phyloP scores from a whole-genome alignment of 2,113 vertebrate genomes.

The Bettongia penicillata region DNA sequence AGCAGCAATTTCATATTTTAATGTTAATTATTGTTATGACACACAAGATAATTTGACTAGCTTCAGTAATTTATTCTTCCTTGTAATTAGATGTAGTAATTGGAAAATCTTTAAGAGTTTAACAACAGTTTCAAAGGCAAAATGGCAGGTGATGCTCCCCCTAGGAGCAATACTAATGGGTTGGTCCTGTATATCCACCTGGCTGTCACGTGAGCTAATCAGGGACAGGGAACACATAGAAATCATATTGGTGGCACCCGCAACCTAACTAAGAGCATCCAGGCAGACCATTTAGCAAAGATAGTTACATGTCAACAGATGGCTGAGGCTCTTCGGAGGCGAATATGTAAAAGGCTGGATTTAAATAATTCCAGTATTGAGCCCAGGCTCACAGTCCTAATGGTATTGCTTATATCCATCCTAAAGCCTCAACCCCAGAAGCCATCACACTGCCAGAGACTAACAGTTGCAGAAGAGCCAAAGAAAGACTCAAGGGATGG shows the following conservation, averaged over 20 bases:
- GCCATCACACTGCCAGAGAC: neutral
- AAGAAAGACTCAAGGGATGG: neutral
- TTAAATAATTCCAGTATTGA: neutral
- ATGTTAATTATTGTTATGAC: slow-evolving; percentile 81
- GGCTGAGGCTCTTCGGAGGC: neutral
- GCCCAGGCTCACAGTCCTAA: neutral
- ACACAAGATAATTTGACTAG: slow-evolving; percentile 76
- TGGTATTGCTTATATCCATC: neutral
- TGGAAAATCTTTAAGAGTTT: slow-evolving; percentile 76
- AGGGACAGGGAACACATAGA: neutral
- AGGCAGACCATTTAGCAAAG: neutral
- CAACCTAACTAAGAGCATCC: neutral
- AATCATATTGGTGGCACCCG: slow-evolving; percentile 24
- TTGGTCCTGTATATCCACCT: neutral
- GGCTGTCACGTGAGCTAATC: neutral
- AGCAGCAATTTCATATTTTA: slow-evolving; percentile 68
- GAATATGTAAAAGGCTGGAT: neutral
- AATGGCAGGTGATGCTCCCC: slow-evolving; percentile 28
- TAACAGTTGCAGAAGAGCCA: neutral
- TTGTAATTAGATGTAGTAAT: slow-evolving; percentile 77
- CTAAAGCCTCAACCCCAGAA: neutral
- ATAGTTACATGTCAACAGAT: neutral
- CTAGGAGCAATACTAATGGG: slow-evolving; percentile 12
- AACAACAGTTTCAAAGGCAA: slow-evolving; percentile 74
- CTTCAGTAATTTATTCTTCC: slow-evolving; percentile 77